A percentile compares a stretch with the other conserved stretches of the same genome.
Evolutionary conservation across 2,113 vertebrate species (phyloP).

Genomic region (Tyrannus savana): DNA sequence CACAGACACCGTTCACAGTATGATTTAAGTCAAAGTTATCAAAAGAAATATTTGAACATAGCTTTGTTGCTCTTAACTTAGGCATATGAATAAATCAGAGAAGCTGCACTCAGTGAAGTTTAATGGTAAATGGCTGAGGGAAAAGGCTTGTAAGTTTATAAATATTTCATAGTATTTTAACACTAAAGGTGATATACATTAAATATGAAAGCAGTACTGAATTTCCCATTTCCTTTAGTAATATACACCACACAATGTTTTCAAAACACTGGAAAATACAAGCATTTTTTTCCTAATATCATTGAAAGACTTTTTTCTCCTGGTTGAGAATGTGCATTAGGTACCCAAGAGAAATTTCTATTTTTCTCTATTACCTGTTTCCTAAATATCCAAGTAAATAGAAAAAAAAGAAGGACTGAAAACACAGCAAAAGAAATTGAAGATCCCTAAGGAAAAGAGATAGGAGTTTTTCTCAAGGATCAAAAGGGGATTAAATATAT

Average conservation of each 20-base stretch:
- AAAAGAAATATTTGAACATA: not conserved
- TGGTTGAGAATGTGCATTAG: not conserved
- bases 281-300: not conserved
- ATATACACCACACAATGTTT: not conserved
- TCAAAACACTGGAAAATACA: not conserved
- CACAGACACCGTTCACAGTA: not conserved
- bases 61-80: not conserved
- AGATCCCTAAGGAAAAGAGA: not conserved
- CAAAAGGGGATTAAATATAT: not conserved
- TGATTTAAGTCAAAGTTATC: not conserved
- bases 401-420: not conserved
- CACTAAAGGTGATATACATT: not conserved
- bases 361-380: not conserved
- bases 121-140: not conserved
- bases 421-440: not conserved
- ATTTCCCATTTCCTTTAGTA: not conserved
- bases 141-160: not conserved
- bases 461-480: not conserved
- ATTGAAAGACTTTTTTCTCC: not conserved
- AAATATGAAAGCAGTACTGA: conserved; percentile 7
- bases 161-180: conserved; percentile 12
- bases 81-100: not conserved
- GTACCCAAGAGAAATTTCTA: not conserved
- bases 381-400: not conserved
- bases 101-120: not conserved